Base-by-base conservation (phyloP, 2,113 vertebrate genomes). In the Hypomesus transpacificus region DNA sequence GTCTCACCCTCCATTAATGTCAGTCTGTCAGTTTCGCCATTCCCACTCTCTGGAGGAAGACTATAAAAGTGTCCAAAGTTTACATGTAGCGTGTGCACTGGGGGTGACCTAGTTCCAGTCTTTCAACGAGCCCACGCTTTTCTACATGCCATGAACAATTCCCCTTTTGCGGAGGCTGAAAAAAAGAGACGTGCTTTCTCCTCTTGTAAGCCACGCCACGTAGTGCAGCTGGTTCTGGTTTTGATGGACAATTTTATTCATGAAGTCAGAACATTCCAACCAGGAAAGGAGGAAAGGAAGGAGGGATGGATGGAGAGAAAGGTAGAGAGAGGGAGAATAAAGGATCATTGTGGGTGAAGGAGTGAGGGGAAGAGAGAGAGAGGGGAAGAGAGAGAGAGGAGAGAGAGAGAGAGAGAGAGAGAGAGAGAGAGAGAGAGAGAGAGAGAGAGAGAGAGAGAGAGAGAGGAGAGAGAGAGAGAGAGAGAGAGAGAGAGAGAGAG, bases 201-300 rank as follows among this genome's bases (percentile, higher is more conserved):
- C 34, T 58, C 21, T 46, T 72, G 70, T 61, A 71, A 67, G 72
- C 21, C 71, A 22, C 74, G 31, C 46, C 28, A 70, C 63, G 60
- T 28, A n/a, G 52, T 31, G 70, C 66, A 69, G 68, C 61, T 81
- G 65, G 58, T 76, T 54, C 66, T 68, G 71, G 51, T 75, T 80
- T 72, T 66, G 60, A 73, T 66, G 54, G 50, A 66, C 68, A 70
- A 75, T 80, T 63, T 34, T 62, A 3, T 73, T 81, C 34, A 75
- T 51, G 62, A 59, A 34, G 46, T 68, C 69, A 50, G 68, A 71
- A 67, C 46, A 46, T 50, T 67, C 0, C 60, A 50, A 14, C 14
- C 50, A 5, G 7, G 52, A 57, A 68, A 67, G 14, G 9, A 73
- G 24, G 26, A 14, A 17, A 11, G 11, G 6, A 31, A 18, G 26